Evolutionary conservation across 2,888 invertebrate genomes (phyloP), one percentile per base, ranked within the genome.

Genomic region (Hypomecis punctinalis): DNA sequence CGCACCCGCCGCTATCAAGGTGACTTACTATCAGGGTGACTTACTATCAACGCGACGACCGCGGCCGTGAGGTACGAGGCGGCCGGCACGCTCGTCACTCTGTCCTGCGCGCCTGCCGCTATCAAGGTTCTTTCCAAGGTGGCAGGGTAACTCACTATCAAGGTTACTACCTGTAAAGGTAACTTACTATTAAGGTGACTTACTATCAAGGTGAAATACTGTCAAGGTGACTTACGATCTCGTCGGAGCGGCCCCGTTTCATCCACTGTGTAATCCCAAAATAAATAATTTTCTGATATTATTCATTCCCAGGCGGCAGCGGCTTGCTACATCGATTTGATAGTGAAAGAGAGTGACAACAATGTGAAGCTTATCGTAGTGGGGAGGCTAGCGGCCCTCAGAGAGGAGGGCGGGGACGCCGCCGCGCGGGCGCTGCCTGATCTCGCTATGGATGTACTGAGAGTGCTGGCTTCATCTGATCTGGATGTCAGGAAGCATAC

Each of bases 331-430:
- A 99, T 99, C 80, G 99, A 99, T 83, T 93, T 99, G 74, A 98
- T 99, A 68, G 97, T 99, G n/a, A 99, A 99, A 89, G 99, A 99
- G 88, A 99, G 99, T 89, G 99, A 99, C 89, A 99, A 99, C 93
- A 99, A 99, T 93, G 99, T 99, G 11, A 99, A 99, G 93, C 94
- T 99, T 63, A 99, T 99, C 76, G 99, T 99, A 7, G 93, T 99
- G 78, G 99, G 99, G 80, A 95, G 99, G 23, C 93, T 99, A 69
- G 96, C 98, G 73, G 97, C 97, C 1, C 94, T 99, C 85, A 96
- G 96, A 70, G 94, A 95, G 56, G 97, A 97, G 86, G 98, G 98
- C 80, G 96, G 97, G 71, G 97, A 98, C 13, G 94, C 98, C 66
- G 93, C 98, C 57, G 94, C 96, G 62, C 94, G 97, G 72, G 96